These are phyloP conservation scores for Sebastes cheni DNA, from an alignment of 2,797 vertebrate species.

Conservation along the genomic window DNA sequence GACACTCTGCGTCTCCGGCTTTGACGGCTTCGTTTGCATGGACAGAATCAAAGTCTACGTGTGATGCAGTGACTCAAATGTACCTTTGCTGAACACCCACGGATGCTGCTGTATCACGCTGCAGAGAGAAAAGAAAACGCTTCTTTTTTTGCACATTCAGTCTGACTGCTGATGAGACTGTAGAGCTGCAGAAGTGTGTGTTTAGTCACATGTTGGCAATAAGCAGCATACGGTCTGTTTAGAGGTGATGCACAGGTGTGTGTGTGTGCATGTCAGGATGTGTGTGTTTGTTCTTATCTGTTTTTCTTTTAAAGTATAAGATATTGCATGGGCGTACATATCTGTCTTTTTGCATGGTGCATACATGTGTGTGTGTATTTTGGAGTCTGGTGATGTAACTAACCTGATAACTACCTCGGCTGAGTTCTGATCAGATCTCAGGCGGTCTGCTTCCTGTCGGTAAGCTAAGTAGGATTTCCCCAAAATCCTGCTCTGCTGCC, in stretches of 20 bases:
- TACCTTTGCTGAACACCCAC: conserved; percentile 48
- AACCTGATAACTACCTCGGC: conserved; percentile 28
- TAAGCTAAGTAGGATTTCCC: conserved; percentile 53
- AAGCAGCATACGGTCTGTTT: neutral
- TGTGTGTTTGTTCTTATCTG: neutral
- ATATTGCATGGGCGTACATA: neutral
- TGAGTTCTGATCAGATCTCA: conserved; percentile 49
- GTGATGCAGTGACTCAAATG: conserved; percentile 42
- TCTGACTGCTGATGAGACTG: neutral
- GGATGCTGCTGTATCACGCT: conserved; percentile 18
- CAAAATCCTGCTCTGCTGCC: conserved; percentile 46
- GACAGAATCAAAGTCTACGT: neutral
- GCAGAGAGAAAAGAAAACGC: neutral
- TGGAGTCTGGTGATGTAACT: conserved; percentile 22
- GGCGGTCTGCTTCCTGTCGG: conserved; percentile 55
- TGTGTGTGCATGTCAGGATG: neutral
- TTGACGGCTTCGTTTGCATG: conserved; percentile 7
- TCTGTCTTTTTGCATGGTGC: neutral
- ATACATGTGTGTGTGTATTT: neutral
- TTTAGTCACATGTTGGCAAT: neutral
- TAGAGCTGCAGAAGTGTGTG: neutral
- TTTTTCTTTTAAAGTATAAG: neutral
- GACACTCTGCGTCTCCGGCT: neutral
- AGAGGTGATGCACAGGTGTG: neutral
- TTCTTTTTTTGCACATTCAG: neutral